A percentile compares a stretch with the other conserved stretches of the same genome.
phyloP scores from a whole-genome alignment of 2,113 vertebrate species.

The Catharus fuscescens region DNA sequence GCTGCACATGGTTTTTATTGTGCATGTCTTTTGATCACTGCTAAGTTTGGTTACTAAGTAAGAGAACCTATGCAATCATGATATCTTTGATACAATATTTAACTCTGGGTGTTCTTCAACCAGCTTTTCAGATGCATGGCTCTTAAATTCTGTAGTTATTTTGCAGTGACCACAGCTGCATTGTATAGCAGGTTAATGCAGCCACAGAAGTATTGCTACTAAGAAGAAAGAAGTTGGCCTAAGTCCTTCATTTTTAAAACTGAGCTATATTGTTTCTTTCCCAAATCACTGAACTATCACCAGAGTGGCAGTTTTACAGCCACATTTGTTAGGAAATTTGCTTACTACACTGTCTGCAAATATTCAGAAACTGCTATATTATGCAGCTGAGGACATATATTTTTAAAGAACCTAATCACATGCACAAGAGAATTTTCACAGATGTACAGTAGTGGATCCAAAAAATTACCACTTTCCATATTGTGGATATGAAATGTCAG shows the following conservation, averaged over 20 bases:
- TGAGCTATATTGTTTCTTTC: background rate
- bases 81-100: conserved; percentile 26
- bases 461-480: background rate
- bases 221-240: background rate
- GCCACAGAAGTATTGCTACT: background rate
- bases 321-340: background rate
- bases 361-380: background rate
- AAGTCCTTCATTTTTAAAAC: background rate
- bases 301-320: background rate
- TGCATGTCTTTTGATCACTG: conserved; percentile 58
- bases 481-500: background rate
- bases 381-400: conserved; percentile 39
- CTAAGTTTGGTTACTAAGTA: conserved; percentile 46
- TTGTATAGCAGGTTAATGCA: conserved; percentile 20
- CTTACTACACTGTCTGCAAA: background rate
- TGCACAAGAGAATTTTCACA: background rate
- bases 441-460: conserved; percentile 67
- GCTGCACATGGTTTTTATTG: background rate
- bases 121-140: conserved; percentile 56
- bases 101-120: background rate
- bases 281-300: background rate
- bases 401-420: conserved; percentile 6
- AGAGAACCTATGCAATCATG: conserved; percentile 73
- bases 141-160: conserved; percentile 31
- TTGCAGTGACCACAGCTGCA: conserved; percentile 41